phyloP scores from a whole-genome alignment of 1,140 invertebrate species.

The Diachasmimorpha longicaudata region DNA sequence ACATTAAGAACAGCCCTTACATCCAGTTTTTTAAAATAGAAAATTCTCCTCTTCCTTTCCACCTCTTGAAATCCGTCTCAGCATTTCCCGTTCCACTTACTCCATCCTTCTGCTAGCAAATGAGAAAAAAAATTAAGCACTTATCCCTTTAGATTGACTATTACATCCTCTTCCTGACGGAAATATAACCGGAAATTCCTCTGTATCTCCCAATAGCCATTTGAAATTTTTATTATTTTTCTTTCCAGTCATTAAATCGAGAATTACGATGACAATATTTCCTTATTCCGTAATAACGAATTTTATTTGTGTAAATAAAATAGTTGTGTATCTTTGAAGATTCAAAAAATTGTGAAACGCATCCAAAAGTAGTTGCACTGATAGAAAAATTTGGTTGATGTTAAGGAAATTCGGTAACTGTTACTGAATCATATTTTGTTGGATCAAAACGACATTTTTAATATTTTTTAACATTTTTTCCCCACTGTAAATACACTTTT shows the following conservation, averaged over 20 bases:
- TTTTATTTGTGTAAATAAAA: background rate
- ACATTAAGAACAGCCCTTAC: slow-evolving; percentile 31
- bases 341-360: background rate
- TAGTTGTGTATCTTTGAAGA: background rate
- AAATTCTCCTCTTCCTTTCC: background rate
- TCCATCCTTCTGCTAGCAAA: background rate
- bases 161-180: background rate
- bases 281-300: background rate
- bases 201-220: background rate
- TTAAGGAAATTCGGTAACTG: too few relatives aligned
- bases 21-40: slow-evolving; percentile 10
- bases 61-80: background rate
- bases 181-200: background rate
- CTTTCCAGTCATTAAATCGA: background rate
- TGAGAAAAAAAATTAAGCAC: background rate
- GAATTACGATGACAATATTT: background rate
- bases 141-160: background rate
- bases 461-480: too few relatives aligned
- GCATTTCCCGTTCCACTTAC: background rate
- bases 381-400: too few relatives aligned
- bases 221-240: background rate
- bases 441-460: too few relatives aligned
- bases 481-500: too few relatives aligned
- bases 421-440: too few relatives aligned
- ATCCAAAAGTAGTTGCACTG: background rate